These are phyloP conservation scores for Urechis unicinctus DNA, from an alignment of 2,888 invertebrate genomes.

Conservation along the genomic window DNA sequence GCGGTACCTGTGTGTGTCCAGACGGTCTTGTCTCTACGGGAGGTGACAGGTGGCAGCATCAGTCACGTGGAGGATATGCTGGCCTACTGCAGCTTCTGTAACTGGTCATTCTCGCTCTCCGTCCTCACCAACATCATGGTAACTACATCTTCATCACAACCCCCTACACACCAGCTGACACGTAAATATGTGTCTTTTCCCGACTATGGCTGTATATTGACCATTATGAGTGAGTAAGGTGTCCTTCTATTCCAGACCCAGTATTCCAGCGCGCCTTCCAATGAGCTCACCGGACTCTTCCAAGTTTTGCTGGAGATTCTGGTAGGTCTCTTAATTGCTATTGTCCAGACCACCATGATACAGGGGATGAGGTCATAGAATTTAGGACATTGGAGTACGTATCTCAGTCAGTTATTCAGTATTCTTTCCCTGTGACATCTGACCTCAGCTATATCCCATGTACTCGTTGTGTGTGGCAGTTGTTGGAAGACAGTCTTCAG, in stretches of 20 bases:
- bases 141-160: constrained; percentile 18
- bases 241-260: constrained; percentile 36
- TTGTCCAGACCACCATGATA: too few species aligned
- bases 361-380: too few species aligned
- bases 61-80: constrained; percentile 46
- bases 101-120: constrained; percentile 40
- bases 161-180: too few species aligned
- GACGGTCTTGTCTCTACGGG: too few species aligned
- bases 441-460: too few species aligned
- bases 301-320: constrained; percentile 48
- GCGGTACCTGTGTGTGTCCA: too few species aligned
- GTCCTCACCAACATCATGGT: constrained; percentile 50
- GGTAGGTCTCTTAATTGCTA: constrained; percentile 27
- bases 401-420: too few species aligned
- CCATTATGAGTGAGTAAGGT: neutral
- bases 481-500: constrained; percentile 48
- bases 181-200: too few species aligned
- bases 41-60: constrained; percentile 34
- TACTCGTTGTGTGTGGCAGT: too few species aligned
- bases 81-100: constrained; percentile 46
- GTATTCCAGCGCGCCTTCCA: constrained; percentile 50
- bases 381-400: too few species aligned
- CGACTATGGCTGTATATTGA: too few species aligned
- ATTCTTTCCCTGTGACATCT: too few species aligned
- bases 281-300: constrained; percentile 51